Conservation (phyloP, 2,113 vertebrate species). For the Callospermophilus lateralis region DNA sequence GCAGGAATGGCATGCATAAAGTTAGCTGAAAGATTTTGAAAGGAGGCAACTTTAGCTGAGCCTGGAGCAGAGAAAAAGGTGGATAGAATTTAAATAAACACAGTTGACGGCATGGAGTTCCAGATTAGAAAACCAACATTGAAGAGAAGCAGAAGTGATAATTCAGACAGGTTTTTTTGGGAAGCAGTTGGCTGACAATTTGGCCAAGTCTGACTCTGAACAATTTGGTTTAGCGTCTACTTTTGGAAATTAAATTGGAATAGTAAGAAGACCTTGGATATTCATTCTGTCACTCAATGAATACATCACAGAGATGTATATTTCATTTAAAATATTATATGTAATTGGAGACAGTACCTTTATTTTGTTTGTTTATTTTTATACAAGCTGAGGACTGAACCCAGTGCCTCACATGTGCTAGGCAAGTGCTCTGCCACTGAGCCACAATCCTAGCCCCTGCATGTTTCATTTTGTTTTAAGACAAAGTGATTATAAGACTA, state of each 20-base stretch:
- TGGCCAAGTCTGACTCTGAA: neutral
- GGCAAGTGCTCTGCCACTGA: too few relatives aligned
- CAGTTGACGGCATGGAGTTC: neutral
- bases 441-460: too few relatives aligned
- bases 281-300: neutral
- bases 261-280: neutral
- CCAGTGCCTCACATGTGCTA: too few relatives aligned
- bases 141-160: neutral
- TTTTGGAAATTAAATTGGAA: neutral
- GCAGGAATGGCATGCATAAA: too few relatives aligned
- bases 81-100: neutral
- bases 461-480: slow-evolving; percentile 29
- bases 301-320: neutral
- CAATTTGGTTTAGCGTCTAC: neutral
- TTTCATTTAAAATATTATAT: too few relatives aligned
- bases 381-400: too few relatives aligned
- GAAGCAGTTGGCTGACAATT: neutral
- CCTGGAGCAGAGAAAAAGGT: neutral
- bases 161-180: neutral
- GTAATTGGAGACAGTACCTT: too few relatives aligned
- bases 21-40: neutral
- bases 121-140: neutral
- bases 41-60: neutral
- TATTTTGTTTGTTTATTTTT: too few relatives aligned
- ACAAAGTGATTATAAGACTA: neutral